Evolutionary conservation across 2,113 vertebrate species (phyloP).

Genomic region (Onychostruthus taczanowskii): DNA sequence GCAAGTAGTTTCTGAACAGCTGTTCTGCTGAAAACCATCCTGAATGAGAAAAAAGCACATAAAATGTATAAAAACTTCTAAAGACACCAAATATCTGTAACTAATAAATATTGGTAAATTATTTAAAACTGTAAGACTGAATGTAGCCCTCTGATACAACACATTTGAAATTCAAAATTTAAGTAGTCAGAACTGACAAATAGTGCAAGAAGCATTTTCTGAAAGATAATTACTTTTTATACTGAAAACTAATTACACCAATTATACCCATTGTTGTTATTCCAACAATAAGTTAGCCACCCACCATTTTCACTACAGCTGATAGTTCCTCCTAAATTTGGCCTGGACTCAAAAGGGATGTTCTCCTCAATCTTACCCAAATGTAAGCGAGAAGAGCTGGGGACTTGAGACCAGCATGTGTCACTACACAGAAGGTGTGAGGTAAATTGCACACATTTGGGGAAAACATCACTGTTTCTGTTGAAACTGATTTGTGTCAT

Average conservation of each 20-base stretch:
- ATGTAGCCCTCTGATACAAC: neutral
- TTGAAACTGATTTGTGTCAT: neutral
- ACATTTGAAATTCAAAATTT: neutral
- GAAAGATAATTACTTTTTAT: neutral
- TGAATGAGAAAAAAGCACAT: conserved; percentile 27
- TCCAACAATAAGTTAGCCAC: neutral
- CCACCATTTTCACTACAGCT: neutral
- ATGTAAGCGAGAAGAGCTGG: neutral
- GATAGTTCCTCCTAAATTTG: neutral
- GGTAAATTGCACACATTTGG: neutral
- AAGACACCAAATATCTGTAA: neutral
- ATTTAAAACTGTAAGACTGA: neutral
- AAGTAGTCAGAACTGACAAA: neutral
- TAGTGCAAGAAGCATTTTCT: neutral
- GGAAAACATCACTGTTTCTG: neutral
- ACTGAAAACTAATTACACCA: neutral
- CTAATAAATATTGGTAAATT: neutral
- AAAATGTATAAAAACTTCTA: neutral
- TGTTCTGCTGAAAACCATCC: conserved; percentile 93
- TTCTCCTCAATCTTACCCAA: neutral
- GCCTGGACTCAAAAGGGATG: neutral
- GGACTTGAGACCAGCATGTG: neutral
- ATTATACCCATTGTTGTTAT: neutral
- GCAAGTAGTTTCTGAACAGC: conserved; percentile 82
- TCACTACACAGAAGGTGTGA: neutral